Base-by-base conservation (phyloP, 2,797 vertebrate species). In the Chiloscyllium punctatum region DNA sequence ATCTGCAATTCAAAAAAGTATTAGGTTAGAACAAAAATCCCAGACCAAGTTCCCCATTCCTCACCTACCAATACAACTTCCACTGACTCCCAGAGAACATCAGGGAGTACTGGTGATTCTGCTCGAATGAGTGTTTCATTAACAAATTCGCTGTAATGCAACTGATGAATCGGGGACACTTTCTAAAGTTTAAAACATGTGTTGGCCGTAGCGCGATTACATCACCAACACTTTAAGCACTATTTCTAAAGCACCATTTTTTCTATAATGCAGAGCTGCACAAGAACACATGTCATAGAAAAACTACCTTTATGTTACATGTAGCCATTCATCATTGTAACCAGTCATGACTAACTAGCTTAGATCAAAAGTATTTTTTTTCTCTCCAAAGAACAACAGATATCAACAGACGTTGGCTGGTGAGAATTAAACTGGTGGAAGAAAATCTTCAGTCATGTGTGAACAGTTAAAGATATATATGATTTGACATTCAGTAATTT, bases 1-100 rank as follows among this genome's bases (percentile, higher is more conserved):
- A 99, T 99, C 99, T 99, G 96, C 79, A 96, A 96, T 94, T 94
- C 30, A 57, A 90, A 62, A 30, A 96, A 42, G 95, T 72, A 6
- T 62, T 95, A 0, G 25, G 21, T 77, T 77, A 53, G 57, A 7
- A 72, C 72, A 96, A 48, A 57, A 84, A 84, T 48, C 72, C 21
- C 68, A 42, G n/a, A 51, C 37, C 16, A 90, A 69, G 42, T 69
- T 68, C 62, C 37, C 37, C 62, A 95, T 42, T 72, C 62, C 42
- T 42, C n/a, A 66, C 96, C n/a, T 42, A 21, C 62, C 37, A n/a
- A 6, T 30, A 88, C 51, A 90, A 90, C 51, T 11, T 27, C 53
- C 57, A 62, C 57, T 3, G 8, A 11, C 11, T 0, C 57, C 57
- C 57, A 62, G 9, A 62, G 57, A 9, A 62, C 42, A 48, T 48